phyloP scores from a whole-genome alignment of 2,797 vertebrate genomes.

The Megaceryle alcyon region DNA sequence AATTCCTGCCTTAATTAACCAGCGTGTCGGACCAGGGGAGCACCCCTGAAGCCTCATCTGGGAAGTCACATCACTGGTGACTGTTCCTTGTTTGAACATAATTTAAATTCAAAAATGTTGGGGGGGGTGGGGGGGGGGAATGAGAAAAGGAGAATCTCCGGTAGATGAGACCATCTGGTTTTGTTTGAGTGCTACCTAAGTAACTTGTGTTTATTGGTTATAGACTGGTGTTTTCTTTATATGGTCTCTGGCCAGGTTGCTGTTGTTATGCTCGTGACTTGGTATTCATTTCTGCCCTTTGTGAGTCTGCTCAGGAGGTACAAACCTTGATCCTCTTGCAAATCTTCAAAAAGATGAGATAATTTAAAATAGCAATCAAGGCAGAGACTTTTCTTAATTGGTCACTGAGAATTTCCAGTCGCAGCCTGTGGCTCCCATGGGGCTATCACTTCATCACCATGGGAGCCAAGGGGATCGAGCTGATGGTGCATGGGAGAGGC shows the following conservation, averaged over 20 bases:
- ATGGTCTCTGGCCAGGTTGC: background rate
- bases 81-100: background rate
- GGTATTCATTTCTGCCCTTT: background rate
- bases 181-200: constrained; percentile 62
- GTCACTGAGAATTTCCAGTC: background rate
- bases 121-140: background rate
- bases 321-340: background rate
- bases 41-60: background rate
- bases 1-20: background rate
- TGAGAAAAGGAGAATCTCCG: background rate
- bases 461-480: rapidly evolving
- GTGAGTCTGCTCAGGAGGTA: background rate
- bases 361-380: background rate
- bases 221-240: constrained; percentile 36
- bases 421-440: background rate
- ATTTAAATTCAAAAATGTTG: background rate
- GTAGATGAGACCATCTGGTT: constrained; percentile 53
- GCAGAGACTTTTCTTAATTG: background rate
- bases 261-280: background rate
- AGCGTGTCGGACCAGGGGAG: rapidly evolving
- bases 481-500: background rate
- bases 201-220: constrained; percentile 64
- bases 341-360: background rate
- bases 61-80: background rate
- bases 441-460: rapidly evolving